Evolutionary conservation across 1,140 invertebrate genomes (phyloP).

Genomic region (Cryptotermes secundus): DNA sequence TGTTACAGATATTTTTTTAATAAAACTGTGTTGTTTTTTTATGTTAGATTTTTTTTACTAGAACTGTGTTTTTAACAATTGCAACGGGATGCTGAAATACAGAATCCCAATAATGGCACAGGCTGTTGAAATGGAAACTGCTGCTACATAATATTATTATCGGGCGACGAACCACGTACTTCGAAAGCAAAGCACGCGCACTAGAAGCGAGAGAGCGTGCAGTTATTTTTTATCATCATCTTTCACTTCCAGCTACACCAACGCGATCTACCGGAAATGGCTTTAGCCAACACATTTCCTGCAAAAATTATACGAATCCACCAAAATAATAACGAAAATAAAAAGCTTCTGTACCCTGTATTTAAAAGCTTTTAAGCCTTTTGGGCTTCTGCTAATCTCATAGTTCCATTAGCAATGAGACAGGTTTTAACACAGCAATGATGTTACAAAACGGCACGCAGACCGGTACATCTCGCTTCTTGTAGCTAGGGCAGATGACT

Average conservation of each 20-base stretch:
- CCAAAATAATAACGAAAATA: neutral
- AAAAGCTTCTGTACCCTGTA: neutral
- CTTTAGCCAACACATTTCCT: neutral
- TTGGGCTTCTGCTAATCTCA: neutral
- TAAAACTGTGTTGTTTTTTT: no score
- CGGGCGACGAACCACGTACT: no score
- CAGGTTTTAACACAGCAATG: neutral
- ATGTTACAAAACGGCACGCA: neutral
- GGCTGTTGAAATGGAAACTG: no score
- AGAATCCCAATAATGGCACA: no score
- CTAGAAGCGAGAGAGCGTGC: no score
- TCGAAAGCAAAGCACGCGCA: no score
- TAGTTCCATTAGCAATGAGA: constrained; percentile 3
- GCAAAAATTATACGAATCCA: neutral
- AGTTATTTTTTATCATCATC: no score
- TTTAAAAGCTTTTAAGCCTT: neutral
- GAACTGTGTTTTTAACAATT: no score
- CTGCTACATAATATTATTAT: no score
- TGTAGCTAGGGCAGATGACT: neutral
- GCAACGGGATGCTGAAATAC: no score
- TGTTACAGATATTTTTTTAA: no score
- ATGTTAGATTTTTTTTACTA: no score
- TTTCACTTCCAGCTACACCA: neutral
- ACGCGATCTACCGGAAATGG: neutral
- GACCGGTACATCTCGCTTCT: neutral